phyloP scores from a whole-genome alignment of 2,113 vertebrate genomes.

The Cavia aperea region DNA sequence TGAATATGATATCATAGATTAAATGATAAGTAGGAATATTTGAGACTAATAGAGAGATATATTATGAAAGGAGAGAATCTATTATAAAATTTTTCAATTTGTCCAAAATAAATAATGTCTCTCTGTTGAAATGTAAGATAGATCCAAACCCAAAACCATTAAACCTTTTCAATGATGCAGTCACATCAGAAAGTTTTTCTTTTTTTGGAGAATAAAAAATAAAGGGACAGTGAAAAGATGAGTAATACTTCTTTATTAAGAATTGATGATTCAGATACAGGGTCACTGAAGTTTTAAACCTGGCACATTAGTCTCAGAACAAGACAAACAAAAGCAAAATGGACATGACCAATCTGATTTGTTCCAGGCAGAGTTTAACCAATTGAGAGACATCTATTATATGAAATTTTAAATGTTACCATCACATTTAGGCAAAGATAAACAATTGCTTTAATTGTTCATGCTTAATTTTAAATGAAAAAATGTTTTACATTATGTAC shows the following conservation, averaged over 20 bases:
- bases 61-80: background rate
- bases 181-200: background rate
- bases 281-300: conserved; percentile 48
- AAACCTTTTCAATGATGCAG: conserved; percentile 8
- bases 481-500: conserved; percentile 10
- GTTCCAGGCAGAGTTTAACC: conserved; percentile 29
- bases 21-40: conserved; percentile 10
- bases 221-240: background rate
- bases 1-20: background rate
- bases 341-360: conserved; percentile 55
- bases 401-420: conserved; percentile 58
- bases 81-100: background rate
- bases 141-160: background rate
- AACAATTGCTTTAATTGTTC: conserved; percentile 48
- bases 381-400: conserved; percentile 1
- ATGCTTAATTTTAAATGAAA: conserved; percentile 52
- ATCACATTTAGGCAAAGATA: conserved; percentile 32
- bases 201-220: background rate
- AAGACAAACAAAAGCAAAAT: conserved; percentile 43
- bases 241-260: conserved; percentile 23
- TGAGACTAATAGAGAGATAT: background rate
- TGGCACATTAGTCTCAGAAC: conserved; percentile 35
- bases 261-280: conserved; percentile 21
- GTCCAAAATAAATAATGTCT: background rate
- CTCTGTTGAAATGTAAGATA: background rate